Base-by-base conservation (phyloP, 1,140 invertebrate genomes). In the Philopotamus ludificatus region DNA sequence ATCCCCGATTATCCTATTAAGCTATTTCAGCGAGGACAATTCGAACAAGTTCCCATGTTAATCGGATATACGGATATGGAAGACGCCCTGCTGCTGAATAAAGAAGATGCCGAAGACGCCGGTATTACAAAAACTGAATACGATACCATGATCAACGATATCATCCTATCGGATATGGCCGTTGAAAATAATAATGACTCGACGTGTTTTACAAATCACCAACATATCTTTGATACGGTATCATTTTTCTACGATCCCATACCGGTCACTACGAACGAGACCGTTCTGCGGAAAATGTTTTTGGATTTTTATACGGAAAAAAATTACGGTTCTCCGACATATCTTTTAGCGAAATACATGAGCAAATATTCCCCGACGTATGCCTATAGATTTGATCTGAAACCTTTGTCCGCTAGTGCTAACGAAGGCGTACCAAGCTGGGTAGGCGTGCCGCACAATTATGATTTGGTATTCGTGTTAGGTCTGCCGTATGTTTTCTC, bases 51-150 rank as follows among this genome's bases (percentile, higher is more conserved):
- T 0, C 89, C 89, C 0, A 70, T 91, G 8, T 76, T 93, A 50
- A 83, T 84, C 2, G 90, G 90, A 1, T 90, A 85, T 61, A 91
- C 89, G 0, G 86, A 89, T 69, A 91, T 91, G 83, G 90, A 93
- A 74, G 87, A 91, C 67, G 86, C 85, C 16, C 72, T 91, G 3
- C 73, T 83, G 10, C 70, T 87, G 1, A 81, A 84, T 16, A 82
- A 82, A 18, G 81, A 81, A 51, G 81, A 82, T 26, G 75, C 80
- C 1, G 81, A 84, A 18, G 82, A 82, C 70, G 75, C 75, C 72
- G 74, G 84, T 3, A 76, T 84, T 62, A 77, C 75, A 67, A 72
- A 77, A 66, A 70, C 82, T 39, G 82, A 86, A 64, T 87, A 87
- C 65, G 82, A 87, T 55, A 72, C 73, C 1, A 81, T 87, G 72